Evolutionary conservation across 2,113 vertebrate genomes (phyloP).

Genomic region (Columba livia): DNA sequence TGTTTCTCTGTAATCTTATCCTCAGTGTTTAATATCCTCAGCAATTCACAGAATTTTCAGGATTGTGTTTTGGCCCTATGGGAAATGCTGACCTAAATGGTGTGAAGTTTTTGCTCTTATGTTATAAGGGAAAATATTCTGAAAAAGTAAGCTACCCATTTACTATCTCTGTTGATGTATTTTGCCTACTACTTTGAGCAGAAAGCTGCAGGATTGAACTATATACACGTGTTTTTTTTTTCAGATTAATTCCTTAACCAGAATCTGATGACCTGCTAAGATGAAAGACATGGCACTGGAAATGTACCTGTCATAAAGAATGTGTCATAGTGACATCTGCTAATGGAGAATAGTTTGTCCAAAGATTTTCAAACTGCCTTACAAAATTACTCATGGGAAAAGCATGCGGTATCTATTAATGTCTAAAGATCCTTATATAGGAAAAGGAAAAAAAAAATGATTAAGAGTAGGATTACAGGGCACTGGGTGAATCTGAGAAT

Average conservation of each 20-base stretch:
- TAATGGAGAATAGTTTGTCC: not conserved
- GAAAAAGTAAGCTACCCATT: slow-evolving; percentile 12
- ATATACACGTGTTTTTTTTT: not conserved
- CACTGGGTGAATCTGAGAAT: not conserved
- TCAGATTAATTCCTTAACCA: not conserved
- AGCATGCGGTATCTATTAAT: not conserved
- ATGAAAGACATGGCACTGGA: not conserved
- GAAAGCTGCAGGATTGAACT: not conserved
- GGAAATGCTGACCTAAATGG: slow-evolving; percentile 53
- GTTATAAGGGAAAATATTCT: slow-evolving; percentile 25
- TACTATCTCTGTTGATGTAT: not conserved
- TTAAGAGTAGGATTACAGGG: not conserved
- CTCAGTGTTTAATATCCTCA: slow-evolving; percentile 68
- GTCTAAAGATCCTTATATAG: not conserved
- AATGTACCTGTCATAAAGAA: not conserved
- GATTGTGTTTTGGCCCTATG: slow-evolving; percentile 50
- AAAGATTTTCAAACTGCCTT: not conserved
- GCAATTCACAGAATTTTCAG: slow-evolving; percentile 67
- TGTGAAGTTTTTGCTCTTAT: slow-evolving; percentile 43
- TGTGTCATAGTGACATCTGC: not conserved
- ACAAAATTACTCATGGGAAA: not conserved
- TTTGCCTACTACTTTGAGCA: not conserved
- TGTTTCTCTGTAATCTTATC: slow-evolving; percentile 76
- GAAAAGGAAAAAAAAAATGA: not conserved
- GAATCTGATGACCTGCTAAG: not conserved